Evolutionary conservation across 2,113 vertebrate species (phyloP).

Genomic region (Centropristis striata): DNA sequence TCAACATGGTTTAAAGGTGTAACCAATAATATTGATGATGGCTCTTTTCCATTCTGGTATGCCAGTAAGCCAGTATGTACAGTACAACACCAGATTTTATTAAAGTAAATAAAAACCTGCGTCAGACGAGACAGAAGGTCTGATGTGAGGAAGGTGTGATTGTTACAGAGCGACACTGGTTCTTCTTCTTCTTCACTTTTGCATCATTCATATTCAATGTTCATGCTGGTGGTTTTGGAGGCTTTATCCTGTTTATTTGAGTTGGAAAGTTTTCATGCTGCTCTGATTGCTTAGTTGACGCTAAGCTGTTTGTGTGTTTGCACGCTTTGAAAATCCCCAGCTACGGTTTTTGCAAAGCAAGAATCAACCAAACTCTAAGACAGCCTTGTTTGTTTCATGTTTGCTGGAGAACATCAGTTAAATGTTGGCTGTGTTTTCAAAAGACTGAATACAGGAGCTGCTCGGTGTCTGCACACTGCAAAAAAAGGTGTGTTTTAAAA

Average conservation of each 20-base stretch:
- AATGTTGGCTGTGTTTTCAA: not conserved
- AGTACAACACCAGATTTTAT: conserved; percentile 8
- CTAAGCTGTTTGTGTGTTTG: conserved; percentile 8
- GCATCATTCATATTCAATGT: not conserved
- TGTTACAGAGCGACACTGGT: not conserved
- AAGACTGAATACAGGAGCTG: no score
- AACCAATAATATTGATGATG: conserved; percentile 1
- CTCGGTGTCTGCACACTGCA: no score
- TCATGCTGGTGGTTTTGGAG: not conserved
- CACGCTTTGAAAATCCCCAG: conserved; percentile 19
- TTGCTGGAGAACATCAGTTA: not conserved
- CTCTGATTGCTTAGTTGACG: conserved; percentile 1
- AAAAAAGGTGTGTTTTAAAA: no score
- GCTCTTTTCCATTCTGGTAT: not conserved
- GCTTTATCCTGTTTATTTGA: conserved; percentile 12
- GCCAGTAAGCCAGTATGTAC: not conserved
- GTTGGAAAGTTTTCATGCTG: not conserved
- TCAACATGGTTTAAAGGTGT: not conserved
- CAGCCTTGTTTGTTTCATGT: not conserved
- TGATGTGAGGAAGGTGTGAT: not conserved
- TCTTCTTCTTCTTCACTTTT: not conserved
- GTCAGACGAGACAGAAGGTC: not conserved
- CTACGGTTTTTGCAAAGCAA: conserved; percentile 3
- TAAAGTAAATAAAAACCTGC: not conserved
- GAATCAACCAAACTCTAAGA: not conserved